Evolutionary conservation across 2,797 vertebrate species (phyloP).

Genomic region (Girardinus metallicus): DNA sequence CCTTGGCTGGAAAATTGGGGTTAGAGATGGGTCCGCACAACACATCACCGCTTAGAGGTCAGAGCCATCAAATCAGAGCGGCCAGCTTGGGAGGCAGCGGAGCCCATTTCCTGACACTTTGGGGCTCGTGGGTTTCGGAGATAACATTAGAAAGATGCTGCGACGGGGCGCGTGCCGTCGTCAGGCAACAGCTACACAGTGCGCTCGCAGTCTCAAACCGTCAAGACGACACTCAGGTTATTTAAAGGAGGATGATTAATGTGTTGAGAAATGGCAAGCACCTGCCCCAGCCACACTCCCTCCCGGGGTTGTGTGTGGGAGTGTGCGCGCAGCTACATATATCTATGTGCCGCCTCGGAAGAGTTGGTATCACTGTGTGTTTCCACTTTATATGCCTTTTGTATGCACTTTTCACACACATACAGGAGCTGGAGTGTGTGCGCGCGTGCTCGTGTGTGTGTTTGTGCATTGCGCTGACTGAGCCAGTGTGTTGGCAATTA

Average conservation of each 20-base stretch:
- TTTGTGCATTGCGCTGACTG: constrained; percentile 72
- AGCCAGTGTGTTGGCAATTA: constrained; percentile 83
- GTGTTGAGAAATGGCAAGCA: constrained; percentile 78
- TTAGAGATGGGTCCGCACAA: constrained; percentile 41
- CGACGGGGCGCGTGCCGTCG: constrained; percentile 65
- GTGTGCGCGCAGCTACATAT: constrained; percentile 19
- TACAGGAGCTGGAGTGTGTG: constrained; percentile 41
- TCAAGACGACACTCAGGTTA: constrained; percentile 82
- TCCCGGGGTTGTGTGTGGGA: constrained; percentile 35
- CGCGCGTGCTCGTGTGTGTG: constrained; percentile 59
- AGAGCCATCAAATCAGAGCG: constrained; percentile 60
- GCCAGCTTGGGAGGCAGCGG: constrained; percentile 40
- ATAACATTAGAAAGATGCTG: constrained; percentile 75
- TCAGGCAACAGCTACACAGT: constrained; percentile 74
- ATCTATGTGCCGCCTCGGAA: constrained; percentile 14
- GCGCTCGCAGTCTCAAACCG: constrained; percentile 73
- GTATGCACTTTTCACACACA: constrained; percentile 33
- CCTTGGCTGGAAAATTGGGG: constrained; percentile 55
- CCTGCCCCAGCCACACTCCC: constrained; percentile 73
- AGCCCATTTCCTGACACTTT: constrained; percentile 68
- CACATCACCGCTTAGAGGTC: constrained; percentile 61
- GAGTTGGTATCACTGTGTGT: background rate
- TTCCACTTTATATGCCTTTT: constrained; percentile 33
- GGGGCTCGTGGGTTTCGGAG: constrained; percentile 75
- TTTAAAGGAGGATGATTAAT: constrained; percentile 86